A percentile compares a stretch with the other conserved stretches of the same genome.
Evolutionary conservation across 2,113 vertebrate genomes (phyloP).

Genomic region (Isichthys henryi): DNA sequence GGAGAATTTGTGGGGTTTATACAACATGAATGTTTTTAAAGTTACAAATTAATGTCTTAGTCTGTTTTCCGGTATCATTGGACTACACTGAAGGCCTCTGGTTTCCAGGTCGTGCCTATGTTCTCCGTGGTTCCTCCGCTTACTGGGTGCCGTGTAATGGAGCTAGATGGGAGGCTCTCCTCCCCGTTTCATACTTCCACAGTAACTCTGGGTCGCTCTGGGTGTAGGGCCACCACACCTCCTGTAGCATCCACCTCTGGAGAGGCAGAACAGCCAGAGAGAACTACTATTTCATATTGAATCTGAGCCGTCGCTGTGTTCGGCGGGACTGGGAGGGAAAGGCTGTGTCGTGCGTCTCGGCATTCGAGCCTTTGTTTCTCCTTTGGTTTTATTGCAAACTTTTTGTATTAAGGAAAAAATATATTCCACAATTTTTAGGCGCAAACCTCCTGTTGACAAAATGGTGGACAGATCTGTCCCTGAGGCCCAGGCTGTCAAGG

Average conservation of each 20-base stretch:
- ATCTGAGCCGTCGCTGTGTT: conserved; percentile 1
- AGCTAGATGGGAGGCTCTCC: background rate
- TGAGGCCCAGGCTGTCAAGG: background rate
- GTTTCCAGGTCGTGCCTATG: background rate
- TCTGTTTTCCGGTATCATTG: background rate
- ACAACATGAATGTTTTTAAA: background rate
- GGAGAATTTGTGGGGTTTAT: background rate
- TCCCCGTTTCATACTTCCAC: background rate
- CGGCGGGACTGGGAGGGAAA: background rate
- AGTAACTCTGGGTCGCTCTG: background rate
- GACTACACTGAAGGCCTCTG: background rate
- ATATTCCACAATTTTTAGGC: background rate
- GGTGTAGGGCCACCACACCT: background rate
- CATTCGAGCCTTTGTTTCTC: background rate
- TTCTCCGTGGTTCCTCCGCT: background rate
- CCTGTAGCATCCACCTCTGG: background rate
- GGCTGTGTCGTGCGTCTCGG: background rate
- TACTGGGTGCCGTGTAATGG: background rate
- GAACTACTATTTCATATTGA: conserved; percentile 26
- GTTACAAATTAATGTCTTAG: background rate
- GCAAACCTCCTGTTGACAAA: conserved; percentile 8
- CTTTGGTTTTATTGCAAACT: conserved; percentile 16
- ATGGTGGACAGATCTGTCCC: background rate
- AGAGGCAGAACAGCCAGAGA: background rate
- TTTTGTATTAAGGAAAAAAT: background rate